phyloP scores from a whole-genome alignment of 1,140 invertebrate genomes.

The Tetramorium simillimum region DNA sequence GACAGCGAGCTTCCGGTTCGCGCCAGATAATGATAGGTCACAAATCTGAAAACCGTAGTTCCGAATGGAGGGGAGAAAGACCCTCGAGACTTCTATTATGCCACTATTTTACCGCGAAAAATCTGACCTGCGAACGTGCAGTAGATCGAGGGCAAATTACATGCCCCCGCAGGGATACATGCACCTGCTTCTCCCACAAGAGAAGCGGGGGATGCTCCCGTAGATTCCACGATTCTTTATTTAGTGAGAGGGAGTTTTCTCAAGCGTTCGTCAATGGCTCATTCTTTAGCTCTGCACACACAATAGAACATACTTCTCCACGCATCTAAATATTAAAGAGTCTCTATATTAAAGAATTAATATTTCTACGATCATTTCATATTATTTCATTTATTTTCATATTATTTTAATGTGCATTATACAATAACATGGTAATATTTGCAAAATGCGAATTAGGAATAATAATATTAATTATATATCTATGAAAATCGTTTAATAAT shows the following conservation, averaged over 20 bases:
- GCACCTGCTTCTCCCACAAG: slow-evolving; percentile 63
- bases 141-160: slow-evolving; percentile 67
- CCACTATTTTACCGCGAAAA: slow-evolving; percentile 65
- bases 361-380: not conserved
- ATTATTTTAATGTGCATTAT: slow-evolving; percentile 6
- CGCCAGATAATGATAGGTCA: slow-evolving; percentile 71
- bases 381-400: not conserved
- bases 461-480: not conserved
- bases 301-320: not conserved
- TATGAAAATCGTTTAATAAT: not conserved
- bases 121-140: slow-evolving; percentile 68
- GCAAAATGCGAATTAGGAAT: not conserved
- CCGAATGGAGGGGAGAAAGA: slow-evolving; percentile 15
- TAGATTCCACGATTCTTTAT: slow-evolving; percentile 50
- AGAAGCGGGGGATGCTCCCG: slow-evolving; percentile 53
- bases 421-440: no score
- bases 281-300: not conserved
- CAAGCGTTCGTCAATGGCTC: slow-evolving; percentile 21
- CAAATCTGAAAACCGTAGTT: slow-evolving; percentile 57
- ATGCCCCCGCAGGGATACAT: slow-evolving; percentile 48
- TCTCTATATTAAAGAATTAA: not conserved
- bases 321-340: not conserved
- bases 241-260: slow-evolving; percentile 20
- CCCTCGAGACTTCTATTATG: slow-evolving; percentile 64
- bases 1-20: slow-evolving; percentile 69